Evolutionary conservation across 2,113 vertebrate species (phyloP).

Genomic region (Acrocephalus kingi): DNA sequence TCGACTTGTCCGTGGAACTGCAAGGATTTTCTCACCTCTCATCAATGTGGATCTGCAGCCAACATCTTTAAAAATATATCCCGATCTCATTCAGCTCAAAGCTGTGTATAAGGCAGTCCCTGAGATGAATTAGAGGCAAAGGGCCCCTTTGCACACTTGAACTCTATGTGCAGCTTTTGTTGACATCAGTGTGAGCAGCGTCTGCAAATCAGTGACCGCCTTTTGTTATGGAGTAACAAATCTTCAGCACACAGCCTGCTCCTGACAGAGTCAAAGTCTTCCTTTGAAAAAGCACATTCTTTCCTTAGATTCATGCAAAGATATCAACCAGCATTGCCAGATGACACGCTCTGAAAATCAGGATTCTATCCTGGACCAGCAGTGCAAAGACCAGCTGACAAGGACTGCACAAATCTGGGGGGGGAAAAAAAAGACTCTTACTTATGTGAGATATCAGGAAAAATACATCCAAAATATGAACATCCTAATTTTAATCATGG

Average conservation of each 20-base stretch:
- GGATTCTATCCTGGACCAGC: not conserved
- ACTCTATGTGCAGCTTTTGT: not conserved
- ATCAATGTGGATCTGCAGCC: not conserved
- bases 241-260: slow-evolving; percentile 15
- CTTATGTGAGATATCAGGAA: not conserved
- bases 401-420: not conserved
- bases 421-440: not conserved
- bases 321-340: not conserved
- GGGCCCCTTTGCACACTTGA: not conserved
- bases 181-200: slow-evolving; percentile 10
- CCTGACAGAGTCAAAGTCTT: not conserved
- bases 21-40: slow-evolving; percentile 55
- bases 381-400: not conserved
- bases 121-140: slow-evolving; percentile 18
- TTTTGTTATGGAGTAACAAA: slow-evolving; percentile 36
- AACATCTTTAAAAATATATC: slow-evolving; percentile 51
- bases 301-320: not conserved
- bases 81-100: not conserved
- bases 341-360: not conserved
- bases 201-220: slow-evolving; percentile 10
- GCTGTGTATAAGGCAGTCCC: not conserved
- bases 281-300: slow-evolving; percentile 34
- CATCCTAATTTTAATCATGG: not conserved
- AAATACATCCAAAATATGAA: not conserved
- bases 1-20: slow-evolving; percentile 41